phyloP scores from a whole-genome alignment of 2,888 invertebrate genomes.

The Litoditis marina region DNA sequence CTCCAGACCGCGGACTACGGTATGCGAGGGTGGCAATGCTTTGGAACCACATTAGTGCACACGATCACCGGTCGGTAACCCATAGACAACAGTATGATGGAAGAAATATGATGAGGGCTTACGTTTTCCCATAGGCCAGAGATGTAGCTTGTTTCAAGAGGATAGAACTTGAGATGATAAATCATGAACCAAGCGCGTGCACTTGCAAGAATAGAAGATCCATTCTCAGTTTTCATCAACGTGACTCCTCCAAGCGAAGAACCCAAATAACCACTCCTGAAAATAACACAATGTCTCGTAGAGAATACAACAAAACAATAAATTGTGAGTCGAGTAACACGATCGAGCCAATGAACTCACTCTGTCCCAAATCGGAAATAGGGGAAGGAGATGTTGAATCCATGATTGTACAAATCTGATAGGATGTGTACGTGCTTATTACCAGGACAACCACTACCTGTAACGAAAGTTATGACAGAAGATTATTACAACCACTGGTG shows the following conservation, averaged over 20 bases:
- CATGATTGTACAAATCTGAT: constrained; percentile 54
- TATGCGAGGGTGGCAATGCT: too few species aligned
- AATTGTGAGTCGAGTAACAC: background rate
- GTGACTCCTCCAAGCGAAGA: constrained; percentile 57
- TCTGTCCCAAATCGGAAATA: constrained; percentile 55
- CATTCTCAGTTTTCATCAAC: constrained; percentile 47
- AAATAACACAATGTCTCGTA: constrained; percentile 7
- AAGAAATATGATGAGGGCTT: background rate
- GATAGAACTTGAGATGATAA: constrained; percentile 60
- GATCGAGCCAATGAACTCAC: constrained; percentile 28
- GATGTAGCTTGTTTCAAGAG: constrained; percentile 53
- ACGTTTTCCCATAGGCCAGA: constrained; percentile 61
- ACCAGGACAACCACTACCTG: constrained; percentile 47
- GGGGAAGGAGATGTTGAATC: constrained; percentile 59
- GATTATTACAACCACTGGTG: too few species aligned
- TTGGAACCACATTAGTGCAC: too few species aligned
- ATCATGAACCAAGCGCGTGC: constrained; percentile 61
- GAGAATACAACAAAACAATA: background rate
- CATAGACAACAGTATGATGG: background rate
- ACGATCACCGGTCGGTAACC: too few species aligned
- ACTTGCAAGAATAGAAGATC: constrained; percentile 40
- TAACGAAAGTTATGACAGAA: too few species aligned
- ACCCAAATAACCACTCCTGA: constrained; percentile 57
- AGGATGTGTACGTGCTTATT: constrained; percentile 57
- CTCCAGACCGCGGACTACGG: background rate